phyloP scores from a whole-genome alignment of 2,797 vertebrate genomes.

The Hemibagrus guttatus region DNA sequence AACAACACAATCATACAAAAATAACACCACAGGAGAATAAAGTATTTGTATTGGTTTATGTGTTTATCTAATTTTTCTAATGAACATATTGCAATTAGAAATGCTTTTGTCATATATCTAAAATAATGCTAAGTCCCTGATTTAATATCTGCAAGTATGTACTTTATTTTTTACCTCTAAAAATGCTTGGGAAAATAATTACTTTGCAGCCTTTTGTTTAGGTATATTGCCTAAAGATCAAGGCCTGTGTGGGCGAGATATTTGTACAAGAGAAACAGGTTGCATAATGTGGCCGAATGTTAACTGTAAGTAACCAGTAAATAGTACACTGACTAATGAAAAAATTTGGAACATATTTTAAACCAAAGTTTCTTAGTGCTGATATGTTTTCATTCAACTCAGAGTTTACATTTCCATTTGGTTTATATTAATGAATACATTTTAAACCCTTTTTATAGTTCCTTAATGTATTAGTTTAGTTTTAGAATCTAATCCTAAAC shows the following conservation, averaged over 20 bases:
- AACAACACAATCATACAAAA: not conserved
- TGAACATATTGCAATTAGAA: not conserved
- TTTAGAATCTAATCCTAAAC: not conserved
- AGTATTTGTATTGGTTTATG: not conserved
- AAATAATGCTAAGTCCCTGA: not conserved
- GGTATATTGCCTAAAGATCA: not conserved
- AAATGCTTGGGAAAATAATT: not conserved
- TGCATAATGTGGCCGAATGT: not conserved
- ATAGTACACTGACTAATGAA: not conserved
- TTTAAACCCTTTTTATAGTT: not conserved
- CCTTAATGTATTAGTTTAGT: not conserved
- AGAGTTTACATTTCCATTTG: not conserved
- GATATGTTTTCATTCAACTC: not conserved
- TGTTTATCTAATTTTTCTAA: not conserved
- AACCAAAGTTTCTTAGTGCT: not conserved
- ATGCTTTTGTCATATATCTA: not conserved
- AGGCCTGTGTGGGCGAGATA: constrained; percentile 3
- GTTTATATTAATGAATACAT: not conserved
- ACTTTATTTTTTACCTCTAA: not conserved
- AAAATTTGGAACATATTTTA: not conserved
- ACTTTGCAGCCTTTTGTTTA: not conserved
- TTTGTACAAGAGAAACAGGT: constrained; percentile 9
- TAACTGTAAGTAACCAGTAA: not conserved
- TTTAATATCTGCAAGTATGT: not conserved
- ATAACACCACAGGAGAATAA: not conserved